Evolutionary conservation across 92 coral and sea anemone species (phyloP).

Genomic region (Siderastrea radians): DNA sequence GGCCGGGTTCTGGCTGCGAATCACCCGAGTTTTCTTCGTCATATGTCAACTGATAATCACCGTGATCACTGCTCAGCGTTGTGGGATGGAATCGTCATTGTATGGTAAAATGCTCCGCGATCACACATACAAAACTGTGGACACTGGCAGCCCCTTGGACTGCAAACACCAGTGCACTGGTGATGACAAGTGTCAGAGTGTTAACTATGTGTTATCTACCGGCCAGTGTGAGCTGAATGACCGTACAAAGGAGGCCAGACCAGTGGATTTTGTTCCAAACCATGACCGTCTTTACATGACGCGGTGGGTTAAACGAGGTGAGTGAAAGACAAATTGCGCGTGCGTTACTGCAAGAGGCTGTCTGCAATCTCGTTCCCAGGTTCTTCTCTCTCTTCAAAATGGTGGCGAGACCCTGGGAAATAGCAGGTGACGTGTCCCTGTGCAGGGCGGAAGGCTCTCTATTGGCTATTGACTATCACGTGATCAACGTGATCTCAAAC

Average conservation of each 20-base stretch:
- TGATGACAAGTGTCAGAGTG: constrained; percentile 5
- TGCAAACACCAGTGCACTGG: neutral
- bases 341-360: too few relatives aligned
- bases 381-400: too few relatives aligned
- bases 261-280: constrained; percentile 4
- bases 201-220: neutral
- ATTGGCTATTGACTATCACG: too few relatives aligned
- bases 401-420: too few relatives aligned
- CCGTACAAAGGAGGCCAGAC: constrained; percentile 26
- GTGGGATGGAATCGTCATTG: constrained; percentile 20
- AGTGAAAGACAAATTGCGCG: neutral
- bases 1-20: neutral
- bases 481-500: too few relatives aligned
- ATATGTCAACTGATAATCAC: neutral
- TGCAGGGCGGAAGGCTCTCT: too few relatives aligned
- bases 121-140: constrained; percentile 5
- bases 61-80: neutral
- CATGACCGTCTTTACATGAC: neutral
- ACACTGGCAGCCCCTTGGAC: neutral
- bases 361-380: too few relatives aligned
- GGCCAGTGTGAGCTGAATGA: constrained; percentile 13
- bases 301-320: constrained; percentile 14
- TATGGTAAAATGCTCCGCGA: constrained; percentile 26
- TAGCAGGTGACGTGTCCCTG: too few relatives aligned
- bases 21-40: neutral